Conservation (phyloP, 2,888 invertebrate species). For the Philonicus albiceps region DNA sequence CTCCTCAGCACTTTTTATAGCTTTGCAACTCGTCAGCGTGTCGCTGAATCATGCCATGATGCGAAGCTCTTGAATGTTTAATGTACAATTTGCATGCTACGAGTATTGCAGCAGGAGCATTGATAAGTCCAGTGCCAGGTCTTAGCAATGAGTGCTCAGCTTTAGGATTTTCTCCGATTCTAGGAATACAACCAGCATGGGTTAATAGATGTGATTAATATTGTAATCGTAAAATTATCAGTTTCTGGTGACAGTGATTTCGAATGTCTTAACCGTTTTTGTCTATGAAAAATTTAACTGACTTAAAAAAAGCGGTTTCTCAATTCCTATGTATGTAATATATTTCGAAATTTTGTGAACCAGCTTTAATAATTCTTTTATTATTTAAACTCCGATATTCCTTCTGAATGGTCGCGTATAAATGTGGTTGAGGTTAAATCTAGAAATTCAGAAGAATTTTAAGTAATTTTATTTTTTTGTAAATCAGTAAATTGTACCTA, state of each 20-base stretch:
- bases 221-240: background rate
- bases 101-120: background rate
- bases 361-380: too few relatives aligned
- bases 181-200: background rate
- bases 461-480: too few relatives aligned
- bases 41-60: constrained; percentile 6
- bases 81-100: constrained; percentile 16
- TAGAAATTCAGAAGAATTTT: too few relatives aligned
- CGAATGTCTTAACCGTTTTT: background rate
- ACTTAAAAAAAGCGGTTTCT: too few relatives aligned
- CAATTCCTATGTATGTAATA: too few relatives aligned
- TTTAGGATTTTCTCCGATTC: background rate
- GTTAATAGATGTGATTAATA: background rate
- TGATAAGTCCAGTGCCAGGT: constrained; percentile 1
- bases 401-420: too few relatives aligned
- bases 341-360: too few relatives aligned
- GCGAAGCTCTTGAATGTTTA: constrained; percentile 3
- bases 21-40: background rate
- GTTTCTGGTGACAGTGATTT: background rate
- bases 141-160: background rate
- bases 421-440: too few relatives aligned
- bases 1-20: background rate
- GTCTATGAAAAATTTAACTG: too few relatives aligned
- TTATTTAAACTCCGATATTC: too few relatives aligned
- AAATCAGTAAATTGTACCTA: too few relatives aligned